Conservation (phyloP, 2,888 invertebrate species). For the Epinotia demarniana region DNA sequence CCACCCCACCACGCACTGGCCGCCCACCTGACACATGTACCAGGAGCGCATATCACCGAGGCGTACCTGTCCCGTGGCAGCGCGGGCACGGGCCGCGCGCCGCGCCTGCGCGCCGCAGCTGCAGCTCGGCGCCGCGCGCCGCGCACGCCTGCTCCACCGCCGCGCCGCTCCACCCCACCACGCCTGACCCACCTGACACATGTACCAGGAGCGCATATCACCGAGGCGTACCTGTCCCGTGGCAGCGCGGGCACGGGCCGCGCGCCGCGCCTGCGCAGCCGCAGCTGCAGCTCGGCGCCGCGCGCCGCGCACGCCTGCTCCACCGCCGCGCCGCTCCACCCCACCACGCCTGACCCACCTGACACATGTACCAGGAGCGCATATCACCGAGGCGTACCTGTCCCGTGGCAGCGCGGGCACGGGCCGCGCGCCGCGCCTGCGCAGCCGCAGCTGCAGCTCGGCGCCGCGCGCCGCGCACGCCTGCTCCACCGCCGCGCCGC, state of each 20-base stretch:
- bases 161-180: slow-evolving; percentile 68
- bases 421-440: slow-evolving; percentile 56
- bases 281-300: slow-evolving; percentile 54
- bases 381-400: not conserved
- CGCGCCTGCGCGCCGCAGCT: slow-evolving; percentile 59
- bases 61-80: not conserved
- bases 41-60: not conserved
- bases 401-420: slow-evolving; percentile 23
- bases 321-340: too few relatives aligned
- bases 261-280: slow-evolving; percentile 59
- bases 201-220: too few relatives aligned
- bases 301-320: slow-evolving; percentile 55
- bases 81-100: slow-evolving; percentile 48
- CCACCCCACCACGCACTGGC: slow-evolving; percentile 72
- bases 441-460: slow-evolving; percentile 57
- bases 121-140: slow-evolving; percentile 53
- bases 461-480: slow-evolving; percentile 52
- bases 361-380: not conserved
- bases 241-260: slow-evolving; percentile 44
- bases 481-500: slow-evolving; percentile 69
- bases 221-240: not conserved
- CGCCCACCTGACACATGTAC: slow-evolving; percentile 58
- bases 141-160: slow-evolving; percentile 62
- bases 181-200: slow-evolving; percentile 66
- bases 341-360: slow-evolving; percentile 73